Percentiles rank a stretch among this genome's conserved stretches.
Conservation (phyloP, 2,113 vertebrate genomes). For the Perognathus longimembris region DNA sequence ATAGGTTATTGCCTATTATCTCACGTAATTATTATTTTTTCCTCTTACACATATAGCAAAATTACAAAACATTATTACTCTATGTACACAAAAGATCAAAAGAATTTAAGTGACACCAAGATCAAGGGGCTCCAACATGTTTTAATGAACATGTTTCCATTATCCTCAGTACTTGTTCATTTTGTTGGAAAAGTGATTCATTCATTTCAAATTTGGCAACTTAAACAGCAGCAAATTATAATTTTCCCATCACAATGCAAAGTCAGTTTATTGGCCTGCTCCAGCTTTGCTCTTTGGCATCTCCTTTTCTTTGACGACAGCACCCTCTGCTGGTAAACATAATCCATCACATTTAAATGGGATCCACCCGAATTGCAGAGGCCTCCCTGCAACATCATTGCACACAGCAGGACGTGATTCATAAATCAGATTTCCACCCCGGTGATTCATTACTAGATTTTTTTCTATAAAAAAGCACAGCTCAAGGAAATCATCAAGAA, state of each 20-base stretch:
- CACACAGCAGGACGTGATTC: conserved; percentile 31
- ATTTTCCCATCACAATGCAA: conserved; percentile 64
- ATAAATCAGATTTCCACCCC: conserved; percentile 48
- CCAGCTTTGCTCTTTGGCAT: not conserved
- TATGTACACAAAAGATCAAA: conserved; percentile 49
- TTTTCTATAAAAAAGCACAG: conserved; percentile 70
- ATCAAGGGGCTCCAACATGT: conserved; percentile 66
- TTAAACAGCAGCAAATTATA: conserved; percentile 73
- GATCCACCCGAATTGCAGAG: conserved; percentile 49
- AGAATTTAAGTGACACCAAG: conserved; percentile 68
- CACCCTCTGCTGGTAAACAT: conserved; percentile 82
- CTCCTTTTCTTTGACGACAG: conserved; percentile 76
- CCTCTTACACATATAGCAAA: conserved; percentile 66
- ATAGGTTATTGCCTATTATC: conserved; percentile 70
- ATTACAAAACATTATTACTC: conserved; percentile 60
- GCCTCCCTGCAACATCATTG: conserved; percentile 14
- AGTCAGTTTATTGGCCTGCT: conserved; percentile 64
- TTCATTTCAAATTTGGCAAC: conserved; percentile 79
- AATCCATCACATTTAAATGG: not conserved
- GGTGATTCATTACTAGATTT: conserved; percentile 71
- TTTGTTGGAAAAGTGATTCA: conserved; percentile 76
- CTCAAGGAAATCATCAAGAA: conserved; percentile 68
- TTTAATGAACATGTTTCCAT: conserved; percentile 78
- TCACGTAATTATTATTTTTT: conserved; percentile 70
- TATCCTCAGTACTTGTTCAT: conserved; percentile 75